A percentile compares a stretch with the other conserved stretches of the same genome.
phyloP scores from a whole-genome alignment of 2,797 vertebrate species.

The Ptychadena robeensis region DNA sequence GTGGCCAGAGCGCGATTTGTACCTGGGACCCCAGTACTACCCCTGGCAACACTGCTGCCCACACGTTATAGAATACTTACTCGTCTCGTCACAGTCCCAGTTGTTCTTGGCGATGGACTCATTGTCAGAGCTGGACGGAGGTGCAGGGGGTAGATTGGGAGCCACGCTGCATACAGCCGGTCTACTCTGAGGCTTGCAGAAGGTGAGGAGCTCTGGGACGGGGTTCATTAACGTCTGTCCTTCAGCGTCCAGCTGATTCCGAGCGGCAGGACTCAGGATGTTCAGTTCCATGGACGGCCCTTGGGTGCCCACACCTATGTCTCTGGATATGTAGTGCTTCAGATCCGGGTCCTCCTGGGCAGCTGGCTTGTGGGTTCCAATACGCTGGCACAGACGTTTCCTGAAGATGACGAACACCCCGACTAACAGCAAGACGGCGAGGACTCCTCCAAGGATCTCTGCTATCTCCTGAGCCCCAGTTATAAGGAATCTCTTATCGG shows the following conservation, averaged over 20 bases:
- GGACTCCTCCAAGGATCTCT: slow-evolving; percentile 74
- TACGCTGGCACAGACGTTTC: slow-evolving; percentile 77
- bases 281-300: slow-evolving; percentile 83
- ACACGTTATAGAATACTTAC: slow-evolving; percentile 76
- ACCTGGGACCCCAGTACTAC: too few relatives aligned
- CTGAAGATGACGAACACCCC: slow-evolving; percentile 72
- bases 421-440: slow-evolving; percentile 74
- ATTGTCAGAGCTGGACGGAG: slow-evolving; percentile 83
- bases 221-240: slow-evolving; percentile 67
- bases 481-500: slow-evolving; percentile 67
- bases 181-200: slow-evolving; percentile 75
- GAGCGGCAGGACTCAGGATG: slow-evolving; percentile 70
- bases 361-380: slow-evolving; percentile 82
- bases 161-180: slow-evolving; percentile 94
- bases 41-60: too few relatives aligned
- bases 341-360: slow-evolving; percentile 90
- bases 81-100: slow-evolving; percentile 91
- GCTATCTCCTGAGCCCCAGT: slow-evolving; percentile 80
- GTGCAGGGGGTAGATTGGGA: slow-evolving; percentile 84
- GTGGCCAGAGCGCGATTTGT: too few relatives aligned
- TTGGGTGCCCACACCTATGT: slow-evolving; percentile 77
- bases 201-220: slow-evolving; percentile 72
- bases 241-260: slow-evolving; percentile 80
- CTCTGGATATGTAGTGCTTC: slow-evolving; percentile 80
- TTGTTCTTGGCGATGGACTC: slow-evolving; percentile 87